Base-by-base conservation (phyloP, 2,888 invertebrate species). In the Mythimna loreyi region DNA sequence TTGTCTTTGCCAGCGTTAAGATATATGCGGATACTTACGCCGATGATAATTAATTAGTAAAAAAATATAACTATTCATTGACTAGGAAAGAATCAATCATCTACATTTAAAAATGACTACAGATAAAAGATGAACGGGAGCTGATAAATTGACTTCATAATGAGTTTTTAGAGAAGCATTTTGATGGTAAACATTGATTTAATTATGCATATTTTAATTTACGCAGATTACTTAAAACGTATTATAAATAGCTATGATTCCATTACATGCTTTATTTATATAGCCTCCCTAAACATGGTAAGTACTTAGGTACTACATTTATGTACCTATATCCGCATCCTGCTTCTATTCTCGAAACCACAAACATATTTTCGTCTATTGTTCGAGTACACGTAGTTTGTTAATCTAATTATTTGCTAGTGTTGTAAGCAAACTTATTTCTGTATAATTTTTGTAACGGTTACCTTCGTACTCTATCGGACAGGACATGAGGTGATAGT, bases 1-100 rank as follows among this genome's bases (percentile, higher is more conserved):
- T 84, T 75, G 73, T 82, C 83, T 72, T 65, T 72, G 83, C 72
- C 78, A 74, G 30, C 50, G 50, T 67, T 70, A 58, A 61, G 45
- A 56, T 75, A 57, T 58, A 70, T 52, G 50, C 60, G 59, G 79
- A 75, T 78, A 66, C 66, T 75, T 65, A 66, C 28, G 64, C 47
- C 40, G 28, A 56, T 78, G 56, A 30, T 77, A 70, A 78, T 78
- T 60, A 67, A 74, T 78, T 61, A 33, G 21, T 33, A 72, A 61
- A 73, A 67, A 64, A 25, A 25, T 23, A 75, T 30, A 36, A 52
- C 25, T 47, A 78, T 66, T 66, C 50, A 70, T 70, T 63, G 49
- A 55, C 50, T 57, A 59, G 65, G 45, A 63, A 78, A 63, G 8
- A 63, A 78, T 78, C 66, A 66, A 75, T 78, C 62, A 75, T 55